Percentiles rank a stretch among this genome's conserved stretches.
These are phyloP conservation scores for Notodonta dromedarius DNA, from an alignment of 2,888 invertebrate species.

Conservation along the genomic window DNA sequence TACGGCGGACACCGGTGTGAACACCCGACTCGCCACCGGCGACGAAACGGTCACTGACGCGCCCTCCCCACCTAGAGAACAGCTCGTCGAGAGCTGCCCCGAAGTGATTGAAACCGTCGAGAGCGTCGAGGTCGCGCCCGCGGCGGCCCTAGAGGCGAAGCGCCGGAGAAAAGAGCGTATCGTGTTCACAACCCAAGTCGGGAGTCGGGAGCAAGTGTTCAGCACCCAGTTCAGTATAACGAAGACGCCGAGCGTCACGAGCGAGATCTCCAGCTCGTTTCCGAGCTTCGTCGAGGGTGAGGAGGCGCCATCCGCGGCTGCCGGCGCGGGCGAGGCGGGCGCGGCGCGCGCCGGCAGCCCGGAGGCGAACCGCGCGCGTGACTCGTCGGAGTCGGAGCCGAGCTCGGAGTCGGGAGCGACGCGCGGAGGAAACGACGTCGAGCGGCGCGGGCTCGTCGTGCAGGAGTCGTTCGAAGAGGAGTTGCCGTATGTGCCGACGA, in stretches of 20 bases:
- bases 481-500: conserved; percentile 95
- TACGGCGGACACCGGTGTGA: conserved; percentile 15
- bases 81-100: conserved; percentile 7
- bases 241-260: conserved; percentile 86
- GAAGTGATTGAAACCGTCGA: conserved; percentile 9
- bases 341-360: conserved; percentile 22
- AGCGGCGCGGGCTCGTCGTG: conserved; percentile 88
- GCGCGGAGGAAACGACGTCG: conserved; percentile 83
- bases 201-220: conserved; percentile 88
- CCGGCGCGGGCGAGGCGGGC: conserved; percentile 33
- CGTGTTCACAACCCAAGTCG: conserved; percentile 87
- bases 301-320: conserved; percentile 61
- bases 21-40: background rate
- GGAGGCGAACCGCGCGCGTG: conserved; percentile 29
- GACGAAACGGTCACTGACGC: background rate
- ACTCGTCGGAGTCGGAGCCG: conserved; percentile 88
- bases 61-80: conserved; percentile 9
- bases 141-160: conserved; percentile 33
- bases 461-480: conserved; percentile 94
- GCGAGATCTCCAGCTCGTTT: conserved; percentile 83
- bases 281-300: conserved; percentile 83
- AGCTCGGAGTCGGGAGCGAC: conserved; percentile 78
- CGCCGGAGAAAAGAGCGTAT: conserved; percentile 72
- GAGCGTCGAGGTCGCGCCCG: conserved; percentile 13
- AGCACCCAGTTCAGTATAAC: conserved; percentile 87